Conservation (phyloP, 64 coral and sea anemone genomes). For the Pocillopora damicornis region DNA sequence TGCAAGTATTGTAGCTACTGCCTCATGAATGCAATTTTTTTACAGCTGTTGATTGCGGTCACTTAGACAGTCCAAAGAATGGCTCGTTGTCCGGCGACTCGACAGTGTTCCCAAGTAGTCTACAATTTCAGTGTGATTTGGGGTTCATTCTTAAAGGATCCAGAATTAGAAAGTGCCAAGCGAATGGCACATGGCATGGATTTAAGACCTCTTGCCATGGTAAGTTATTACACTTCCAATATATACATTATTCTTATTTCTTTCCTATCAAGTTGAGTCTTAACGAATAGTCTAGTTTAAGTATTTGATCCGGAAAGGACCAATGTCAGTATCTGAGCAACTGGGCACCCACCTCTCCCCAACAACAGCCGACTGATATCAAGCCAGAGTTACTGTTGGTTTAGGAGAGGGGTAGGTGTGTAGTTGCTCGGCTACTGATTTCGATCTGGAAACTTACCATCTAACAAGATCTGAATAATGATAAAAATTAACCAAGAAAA, state of each 20-base stretch:
- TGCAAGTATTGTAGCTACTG: neutral
- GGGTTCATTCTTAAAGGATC: constrained; percentile 36
- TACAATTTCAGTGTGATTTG: constrained; percentile 1
- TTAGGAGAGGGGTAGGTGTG: too few species aligned
- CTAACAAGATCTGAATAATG: too few species aligned
- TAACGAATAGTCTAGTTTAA: neutral
- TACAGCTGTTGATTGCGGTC: constrained; percentile 29
- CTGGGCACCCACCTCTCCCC: too few species aligned
- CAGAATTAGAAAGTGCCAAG: neutral
- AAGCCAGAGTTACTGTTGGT: too few species aligned
- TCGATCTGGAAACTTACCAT: too few species aligned
- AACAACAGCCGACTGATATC: too few species aligned
- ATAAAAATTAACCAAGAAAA: too few species aligned
- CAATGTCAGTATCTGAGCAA: too few species aligned
- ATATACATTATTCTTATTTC: neutral
- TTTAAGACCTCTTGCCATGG: neutral
- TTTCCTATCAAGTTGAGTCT: neutral
- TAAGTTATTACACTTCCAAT: neutral
- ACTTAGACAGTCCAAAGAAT: neutral
- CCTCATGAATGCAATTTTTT: neutral
- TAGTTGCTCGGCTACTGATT: too few species aligned
- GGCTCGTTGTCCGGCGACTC: constrained; percentile 6
- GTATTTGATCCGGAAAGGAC: too few species aligned
- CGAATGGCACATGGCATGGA: constrained; percentile 35
- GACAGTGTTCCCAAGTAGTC: constrained; percentile 21